These are phyloP conservation scores for Ostrea edulis DNA, from an alignment of 1,140 invertebrate genomes.

Conservation along the genomic window DNA sequence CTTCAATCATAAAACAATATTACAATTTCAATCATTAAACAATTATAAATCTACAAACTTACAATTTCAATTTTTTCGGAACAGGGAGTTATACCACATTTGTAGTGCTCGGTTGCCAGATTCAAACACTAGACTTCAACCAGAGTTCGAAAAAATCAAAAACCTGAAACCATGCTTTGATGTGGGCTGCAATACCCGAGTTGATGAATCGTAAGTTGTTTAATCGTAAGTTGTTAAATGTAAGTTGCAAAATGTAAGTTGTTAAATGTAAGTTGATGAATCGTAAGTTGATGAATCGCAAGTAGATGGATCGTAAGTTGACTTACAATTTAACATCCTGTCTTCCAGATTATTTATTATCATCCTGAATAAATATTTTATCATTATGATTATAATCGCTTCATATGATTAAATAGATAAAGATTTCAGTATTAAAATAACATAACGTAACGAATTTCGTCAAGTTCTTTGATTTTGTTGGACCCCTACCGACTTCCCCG, in stretches of 20 bases:
- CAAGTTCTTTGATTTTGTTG: no score
- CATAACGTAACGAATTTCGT: neutral
- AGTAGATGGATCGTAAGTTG: neutral
- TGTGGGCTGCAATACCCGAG: neutral
- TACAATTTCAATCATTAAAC: no score
- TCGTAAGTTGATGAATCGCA: neutral
- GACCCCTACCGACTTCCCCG: no score
- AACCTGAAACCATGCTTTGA: neutral
- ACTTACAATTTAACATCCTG: neutral
- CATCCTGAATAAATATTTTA: neutral
- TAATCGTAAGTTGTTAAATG: neutral
- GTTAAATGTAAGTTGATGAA: no score
- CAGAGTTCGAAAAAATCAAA: constrained; percentile 3
- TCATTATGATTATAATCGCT: neutral
- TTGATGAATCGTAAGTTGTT: neutral
- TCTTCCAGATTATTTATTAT: neutral
- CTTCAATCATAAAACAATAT: no score
- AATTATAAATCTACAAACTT: no score
- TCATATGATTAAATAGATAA: neutral
- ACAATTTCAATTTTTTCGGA: neutral
- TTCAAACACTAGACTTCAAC: neutral
- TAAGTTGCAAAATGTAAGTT: no score
- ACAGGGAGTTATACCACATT: neutral
- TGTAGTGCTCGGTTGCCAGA: constrained; percentile 17
- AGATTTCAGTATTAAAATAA: neutral